Evolutionary conservation across 2,888 invertebrate species (phyloP), one percentile per base, ranked within the genome.

Genomic region (Andrena bucephala): DNA sequence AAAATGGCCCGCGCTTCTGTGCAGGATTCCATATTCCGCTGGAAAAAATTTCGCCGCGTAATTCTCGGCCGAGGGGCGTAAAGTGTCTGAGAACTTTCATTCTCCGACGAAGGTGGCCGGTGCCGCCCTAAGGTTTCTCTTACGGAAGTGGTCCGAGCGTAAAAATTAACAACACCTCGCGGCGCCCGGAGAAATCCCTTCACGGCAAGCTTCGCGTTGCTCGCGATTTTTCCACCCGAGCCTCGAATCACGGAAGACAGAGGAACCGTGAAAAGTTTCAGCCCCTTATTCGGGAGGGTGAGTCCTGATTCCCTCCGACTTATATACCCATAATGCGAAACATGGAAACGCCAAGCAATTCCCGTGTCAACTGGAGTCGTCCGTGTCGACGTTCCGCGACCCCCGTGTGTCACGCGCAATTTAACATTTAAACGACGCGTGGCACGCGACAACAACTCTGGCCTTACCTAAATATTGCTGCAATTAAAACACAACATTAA

Each of bases 181-280:
- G 48, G 6, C 13, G 6, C 24, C n/a, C 8, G 10, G 29, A 33
- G 27, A 33, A 57, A 66, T 65, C 66, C 42, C 62, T 31, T 59
- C 20, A n/a, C 7, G 68, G 27, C 27, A 8, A 60, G 62, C 36
- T 62, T 54, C 67, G 2, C 27, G 1, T 42, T 20, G 33, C 50
- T 36, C 27, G 57, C 13, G 36, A 50, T 50, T 20, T 33, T 66
- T 65, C 48, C 27, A n/a, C 0, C 16, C 54, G 13, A 24, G 7
- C 2, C 1, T 24, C 5, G 2, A 31, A n/a, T 60, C 67, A 3
- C n/a, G 4, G 73, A 20, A 42, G 36, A 31, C 52, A 42, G 62
- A 50, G 20, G 73, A 42, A 57, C 16, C 48, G 48, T 10, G 48
- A 13, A 66, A 72, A 65, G 42, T 65, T 73, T 72, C 57, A 27